These are phyloP conservation scores for Eospalax fontanierii DNA, from an alignment of 2,797 vertebrate genomes.

Conservation along the genomic window DNA sequence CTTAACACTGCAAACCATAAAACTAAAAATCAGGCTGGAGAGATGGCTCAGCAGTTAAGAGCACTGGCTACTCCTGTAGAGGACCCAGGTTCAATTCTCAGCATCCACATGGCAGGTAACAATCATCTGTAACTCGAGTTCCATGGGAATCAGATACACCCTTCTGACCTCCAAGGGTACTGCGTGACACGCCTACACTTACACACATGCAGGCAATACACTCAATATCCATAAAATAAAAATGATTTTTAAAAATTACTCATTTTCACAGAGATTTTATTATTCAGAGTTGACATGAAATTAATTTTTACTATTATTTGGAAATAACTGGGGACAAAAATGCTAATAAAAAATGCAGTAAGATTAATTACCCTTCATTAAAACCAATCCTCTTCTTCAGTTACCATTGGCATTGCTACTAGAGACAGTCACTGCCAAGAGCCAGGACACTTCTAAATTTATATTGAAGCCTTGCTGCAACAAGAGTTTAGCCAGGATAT, in stretches of 20 bases:
- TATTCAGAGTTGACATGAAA: not conserved
- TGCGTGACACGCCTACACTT: too few relatives aligned
- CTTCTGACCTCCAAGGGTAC: too few relatives aligned
- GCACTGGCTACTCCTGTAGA: too few relatives aligned
- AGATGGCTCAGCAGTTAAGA: too few relatives aligned
- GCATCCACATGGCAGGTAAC: too few relatives aligned
- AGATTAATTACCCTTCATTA: not conserved
- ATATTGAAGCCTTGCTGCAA: not conserved
- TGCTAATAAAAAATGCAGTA: slow-evolving; percentile 1
- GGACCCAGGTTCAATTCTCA: too few relatives aligned
- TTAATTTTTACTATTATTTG: not conserved
- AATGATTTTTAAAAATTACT: too few relatives aligned
- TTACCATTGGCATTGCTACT: not conserved
- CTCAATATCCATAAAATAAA: too few relatives aligned
- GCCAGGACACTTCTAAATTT: not conserved
- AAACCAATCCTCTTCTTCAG: not conserved
- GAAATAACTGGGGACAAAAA: not conserved
- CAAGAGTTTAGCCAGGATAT: not conserved
- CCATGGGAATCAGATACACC: too few relatives aligned
- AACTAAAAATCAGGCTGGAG: too few relatives aligned
- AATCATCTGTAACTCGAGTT: too few relatives aligned
- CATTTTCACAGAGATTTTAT: not conserved
- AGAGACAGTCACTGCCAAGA: not conserved
- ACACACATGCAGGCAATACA: too few relatives aligned
- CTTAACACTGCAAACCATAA: not conserved